phyloP scores from a whole-genome alignment of 2,113 vertebrate species.

The Eupsittula cactorum region DNA sequence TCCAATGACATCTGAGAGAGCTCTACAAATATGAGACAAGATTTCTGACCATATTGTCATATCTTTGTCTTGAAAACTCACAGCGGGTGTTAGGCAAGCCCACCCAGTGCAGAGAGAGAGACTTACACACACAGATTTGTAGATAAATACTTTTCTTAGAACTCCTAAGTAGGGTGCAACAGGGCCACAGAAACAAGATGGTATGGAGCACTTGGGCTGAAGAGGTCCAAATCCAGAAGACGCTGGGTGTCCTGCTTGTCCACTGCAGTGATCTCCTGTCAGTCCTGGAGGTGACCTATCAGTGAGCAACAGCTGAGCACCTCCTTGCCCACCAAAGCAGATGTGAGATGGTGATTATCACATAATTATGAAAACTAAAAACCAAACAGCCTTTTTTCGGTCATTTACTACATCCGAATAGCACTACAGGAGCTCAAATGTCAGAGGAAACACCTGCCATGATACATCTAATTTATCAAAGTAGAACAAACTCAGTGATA shows the following conservation, averaged over 20 bases:
- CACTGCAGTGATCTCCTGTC: background rate
- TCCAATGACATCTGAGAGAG: background rate
- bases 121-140: background rate
- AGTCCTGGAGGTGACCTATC: background rate
- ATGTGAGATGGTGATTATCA: background rate
- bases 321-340: background rate
- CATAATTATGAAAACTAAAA: background rate
- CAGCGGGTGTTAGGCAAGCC: background rate
- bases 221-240: background rate
- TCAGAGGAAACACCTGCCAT: background rate
- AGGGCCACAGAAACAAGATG: background rate
- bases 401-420: background rate
- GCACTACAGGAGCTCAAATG: background rate
- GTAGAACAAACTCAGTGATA: background rate
- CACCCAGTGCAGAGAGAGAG: background rate
- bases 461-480: background rate
- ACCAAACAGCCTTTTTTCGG: background rate
- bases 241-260: background rate
- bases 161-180: background rate
- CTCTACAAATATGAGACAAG: background rate
- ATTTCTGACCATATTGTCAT: background rate
- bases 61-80: background rate
- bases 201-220: background rate
- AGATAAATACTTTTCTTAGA: background rate
- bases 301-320: background rate